These are phyloP conservation scores for Ametastegia equiseti DNA, from an alignment of 2,888 invertebrate species.

Conservation along the genomic window DNA sequence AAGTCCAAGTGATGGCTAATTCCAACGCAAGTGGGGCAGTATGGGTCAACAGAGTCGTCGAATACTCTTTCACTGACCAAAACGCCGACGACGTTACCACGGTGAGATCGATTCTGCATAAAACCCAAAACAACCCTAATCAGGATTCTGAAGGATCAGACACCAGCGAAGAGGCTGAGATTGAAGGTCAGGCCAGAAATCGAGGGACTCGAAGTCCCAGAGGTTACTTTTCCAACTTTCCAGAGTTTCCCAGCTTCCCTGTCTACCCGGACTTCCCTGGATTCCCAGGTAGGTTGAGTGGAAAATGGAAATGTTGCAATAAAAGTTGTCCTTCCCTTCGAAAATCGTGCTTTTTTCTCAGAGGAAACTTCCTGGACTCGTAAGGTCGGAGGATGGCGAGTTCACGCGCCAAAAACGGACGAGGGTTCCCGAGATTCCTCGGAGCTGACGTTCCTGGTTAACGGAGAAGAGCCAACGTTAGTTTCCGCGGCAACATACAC, in stretches of 20 bases:
- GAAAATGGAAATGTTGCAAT: not conserved
- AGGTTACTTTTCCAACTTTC: slow-evolving; percentile 62
- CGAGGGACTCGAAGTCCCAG: slow-evolving; percentile 60
- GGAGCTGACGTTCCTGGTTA: slow-evolving; percentile 71
- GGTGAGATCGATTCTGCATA: not conserved
- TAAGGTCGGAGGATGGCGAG: slow-evolving; percentile 27
- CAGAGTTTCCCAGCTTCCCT: slow-evolving; percentile 34
- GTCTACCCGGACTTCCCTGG: slow-evolving; percentile 25
- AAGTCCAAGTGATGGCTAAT: slow-evolving; percentile 12
- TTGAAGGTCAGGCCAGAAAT: slow-evolving; percentile 58
- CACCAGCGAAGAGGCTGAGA: slow-evolving; percentile 49
- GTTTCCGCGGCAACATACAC: slow-evolving; percentile 83
- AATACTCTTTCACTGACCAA: not conserved
- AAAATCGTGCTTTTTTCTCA: not conserved
- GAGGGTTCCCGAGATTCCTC: slow-evolving; percentile 60
- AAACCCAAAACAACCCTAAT: not conserved
- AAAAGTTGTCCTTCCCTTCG: not conserved
- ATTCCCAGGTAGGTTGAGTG: not conserved
- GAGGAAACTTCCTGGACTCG: slow-evolving; percentile 35
- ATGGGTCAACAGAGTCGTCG: slow-evolving; percentile 3
- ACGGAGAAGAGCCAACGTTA: slow-evolving; percentile 70
- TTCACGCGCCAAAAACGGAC: slow-evolving; percentile 9
- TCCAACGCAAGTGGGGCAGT: not conserved
- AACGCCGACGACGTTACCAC: not conserved
- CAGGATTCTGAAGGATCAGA: not conserved